Evolutionary conservation across 30 jellyfish, hydroid and myxozoan species (phyloP), one percentile per base, ranked within the genome.

Genomic region (Morbakka virulenta): DNA sequence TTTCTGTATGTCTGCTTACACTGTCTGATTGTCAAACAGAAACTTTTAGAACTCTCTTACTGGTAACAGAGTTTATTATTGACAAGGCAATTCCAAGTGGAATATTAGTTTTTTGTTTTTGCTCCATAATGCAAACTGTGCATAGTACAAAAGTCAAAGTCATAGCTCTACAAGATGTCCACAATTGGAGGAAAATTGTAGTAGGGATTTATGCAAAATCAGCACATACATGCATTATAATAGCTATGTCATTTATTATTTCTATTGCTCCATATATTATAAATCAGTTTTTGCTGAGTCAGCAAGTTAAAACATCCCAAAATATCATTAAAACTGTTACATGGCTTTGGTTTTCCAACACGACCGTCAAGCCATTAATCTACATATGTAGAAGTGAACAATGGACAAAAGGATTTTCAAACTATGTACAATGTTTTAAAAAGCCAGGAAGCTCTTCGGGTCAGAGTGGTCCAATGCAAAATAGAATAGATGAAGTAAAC

Each of bases 171-270:
- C 35, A 77, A 35, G 51, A 69, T 31, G 48, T 77, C 4, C 68
- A 75, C 2, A 77, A 77, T 24, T 77, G 88, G 88, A 77, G 65
- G 34, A 61, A 75, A 1, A 68, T 77, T 22, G 72, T 77, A 32
- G 67, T 77, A 11, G 88, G 88, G 33, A 77, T 77, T 26, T 77
- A 77, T 62, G 88, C 88, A 13, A 77, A 77, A 36, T 77, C 88
- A 1, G 88, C 65, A n/a, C 35, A 77, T 3, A 32, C 88, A 35
- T 77, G 88, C 41, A 21, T 77, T 49, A 32, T 77, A n/a, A 77
- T 77, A 35, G 65, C 65, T 75, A 35, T 76, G 2, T 62, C 65
- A 20, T 77, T 77, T 33, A 23, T 77, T 67, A 22, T 77, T 34
- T 75, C 65, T 23, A 62, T 76, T 62, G 35, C 65, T 6, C 88